Percentiles rank a stretch among this genome's conserved stretches.
Conservation (phyloP, 2,888 invertebrate genomes). For the Aquatica leii region DNA sequence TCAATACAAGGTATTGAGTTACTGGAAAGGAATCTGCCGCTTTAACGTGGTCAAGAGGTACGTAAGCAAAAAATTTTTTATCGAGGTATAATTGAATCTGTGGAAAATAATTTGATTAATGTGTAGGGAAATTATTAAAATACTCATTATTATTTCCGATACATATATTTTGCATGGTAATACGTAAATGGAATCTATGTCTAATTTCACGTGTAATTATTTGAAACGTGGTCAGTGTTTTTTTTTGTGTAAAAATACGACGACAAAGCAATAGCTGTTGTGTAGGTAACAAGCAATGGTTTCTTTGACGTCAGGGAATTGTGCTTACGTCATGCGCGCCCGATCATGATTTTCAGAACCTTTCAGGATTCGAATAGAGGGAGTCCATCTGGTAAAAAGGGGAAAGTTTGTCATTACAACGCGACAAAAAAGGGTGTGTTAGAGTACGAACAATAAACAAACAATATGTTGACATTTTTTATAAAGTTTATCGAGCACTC, state of each 20-base stretch:
- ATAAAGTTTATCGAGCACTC: no score
- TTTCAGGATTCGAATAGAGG: conserved; percentile 14
- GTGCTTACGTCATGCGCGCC: conserved; percentile 45
- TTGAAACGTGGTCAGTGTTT: conserved; percentile 11
- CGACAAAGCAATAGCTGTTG: conserved; percentile 30
- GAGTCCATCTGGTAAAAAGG: conserved; percentile 25
- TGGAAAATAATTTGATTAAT: not conserved
- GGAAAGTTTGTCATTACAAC: conserved; percentile 24
- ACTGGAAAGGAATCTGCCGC: no score
- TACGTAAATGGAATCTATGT: not conserved
- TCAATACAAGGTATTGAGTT: no score
- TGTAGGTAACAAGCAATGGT: conserved; percentile 40
- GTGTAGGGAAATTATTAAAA: not conserved
- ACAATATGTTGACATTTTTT: conserved; percentile 2
- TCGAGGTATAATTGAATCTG: not conserved
- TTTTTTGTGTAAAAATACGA: conserved; percentile 12
- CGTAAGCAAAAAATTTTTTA: not conserved
- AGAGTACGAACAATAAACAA: conserved; percentile 1
- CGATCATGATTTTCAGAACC: conserved; percentile 34
- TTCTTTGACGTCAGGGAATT: conserved; percentile 50
- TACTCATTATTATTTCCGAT: not conserved
- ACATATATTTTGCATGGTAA: not conserved
- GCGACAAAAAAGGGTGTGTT: conserved; percentile 22
- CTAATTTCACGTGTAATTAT: not conserved
- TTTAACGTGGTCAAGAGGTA: no score